phyloP scores from a whole-genome alignment of 2,888 invertebrate genomes.

The Thysanoteuthis rhombus region DNA sequence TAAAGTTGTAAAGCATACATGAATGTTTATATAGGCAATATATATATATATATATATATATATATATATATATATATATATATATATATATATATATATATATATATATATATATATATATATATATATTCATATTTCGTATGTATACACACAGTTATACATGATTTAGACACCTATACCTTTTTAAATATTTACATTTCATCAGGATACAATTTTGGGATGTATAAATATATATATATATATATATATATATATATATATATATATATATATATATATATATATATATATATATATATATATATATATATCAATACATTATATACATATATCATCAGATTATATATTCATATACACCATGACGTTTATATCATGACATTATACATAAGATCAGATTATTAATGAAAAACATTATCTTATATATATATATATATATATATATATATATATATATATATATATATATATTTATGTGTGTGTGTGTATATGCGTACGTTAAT shows the following conservation, averaged over 20 bases:
- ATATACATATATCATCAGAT: not conserved
- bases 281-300: not conserved
- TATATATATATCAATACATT: not conserved
- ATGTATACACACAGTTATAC: too few relatives aligned
- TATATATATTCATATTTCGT: too few relatives aligned
- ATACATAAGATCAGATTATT: too few relatives aligned
- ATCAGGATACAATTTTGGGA: too few relatives aligned
- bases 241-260: conserved; percentile 29
- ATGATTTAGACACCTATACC: too few relatives aligned
- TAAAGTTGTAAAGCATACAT: too few relatives aligned
- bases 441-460: not conserved
- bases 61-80: not conserved
- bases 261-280: conserved; percentile 23
- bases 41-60: not conserved
- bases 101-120: not conserved
- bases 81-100: not conserved
- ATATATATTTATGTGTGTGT: not conserved
- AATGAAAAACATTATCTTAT: too few relatives aligned
- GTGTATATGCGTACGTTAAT: too few relatives aligned
- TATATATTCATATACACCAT: too few relatives aligned
- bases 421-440: not conserved
- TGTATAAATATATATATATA: not conserved
- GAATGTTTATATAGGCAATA: not conserved
- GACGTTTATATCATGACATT: too few relatives aligned
- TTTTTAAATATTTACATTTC: too few relatives aligned